These are phyloP conservation scores for Papilio gigon DNA, from an alignment of 2,888 invertebrate species.

Conservation along the genomic window DNA sequence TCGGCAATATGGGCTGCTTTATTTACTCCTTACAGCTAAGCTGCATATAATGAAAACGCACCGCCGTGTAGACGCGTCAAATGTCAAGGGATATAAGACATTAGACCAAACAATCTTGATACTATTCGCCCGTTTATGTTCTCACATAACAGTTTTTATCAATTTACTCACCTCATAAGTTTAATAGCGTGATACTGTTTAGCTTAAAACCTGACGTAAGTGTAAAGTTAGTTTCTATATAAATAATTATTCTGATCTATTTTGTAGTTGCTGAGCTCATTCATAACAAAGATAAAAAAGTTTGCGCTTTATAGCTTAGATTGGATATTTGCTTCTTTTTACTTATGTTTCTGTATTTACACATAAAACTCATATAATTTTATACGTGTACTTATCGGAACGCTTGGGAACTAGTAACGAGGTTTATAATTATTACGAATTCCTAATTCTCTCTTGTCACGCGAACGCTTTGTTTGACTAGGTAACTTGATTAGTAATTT, in stretches of 20 bases:
- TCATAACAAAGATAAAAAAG: no score
- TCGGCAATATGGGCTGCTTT: constrained; percentile 79
- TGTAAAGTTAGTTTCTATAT: no score
- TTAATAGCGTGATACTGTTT: no score
- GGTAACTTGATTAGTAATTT: constrained; percentile 63
- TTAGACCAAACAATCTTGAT: constrained; percentile 55
- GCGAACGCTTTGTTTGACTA: constrained; percentile 56
- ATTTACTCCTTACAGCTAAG: constrained; percentile 79
- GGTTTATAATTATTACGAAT: constrained; percentile 55
- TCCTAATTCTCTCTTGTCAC: constrained; percentile 63
- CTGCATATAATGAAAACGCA: constrained; percentile 83
- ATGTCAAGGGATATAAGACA: constrained; percentile 67
- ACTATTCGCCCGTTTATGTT: constrained; percentile 45
- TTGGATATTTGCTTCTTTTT: no score
- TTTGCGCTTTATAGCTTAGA: no score
- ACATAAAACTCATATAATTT: constrained; percentile 6
- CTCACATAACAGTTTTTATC: not conserved
- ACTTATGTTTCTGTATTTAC: not conserved
- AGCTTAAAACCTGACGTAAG: no score
- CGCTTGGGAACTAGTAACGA: constrained; percentile 49
- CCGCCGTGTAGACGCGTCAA: constrained; percentile 77
- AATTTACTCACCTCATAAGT: not conserved
- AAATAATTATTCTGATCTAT: no score
- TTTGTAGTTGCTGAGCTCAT: no score
- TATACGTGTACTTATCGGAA: constrained; percentile 42